Evolutionary conservation across 1,140 invertebrate genomes (phyloP), one percentile per base, ranked within the genome.

Genomic region (Drosophila repleta): DNA sequence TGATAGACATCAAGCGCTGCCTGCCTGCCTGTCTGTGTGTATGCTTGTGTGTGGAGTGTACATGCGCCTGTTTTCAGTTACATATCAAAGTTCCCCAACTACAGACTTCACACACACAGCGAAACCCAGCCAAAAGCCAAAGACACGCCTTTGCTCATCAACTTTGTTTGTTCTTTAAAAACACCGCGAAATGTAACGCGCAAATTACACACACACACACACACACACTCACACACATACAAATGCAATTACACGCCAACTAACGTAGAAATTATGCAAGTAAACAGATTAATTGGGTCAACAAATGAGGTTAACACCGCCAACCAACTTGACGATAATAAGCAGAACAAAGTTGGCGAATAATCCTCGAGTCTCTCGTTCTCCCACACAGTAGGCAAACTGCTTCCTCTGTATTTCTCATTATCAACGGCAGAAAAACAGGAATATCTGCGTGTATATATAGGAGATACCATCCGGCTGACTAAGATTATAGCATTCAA

Each of bases 201-300:
- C 52, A 74, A 66, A 64, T 57, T 15, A 52, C 24, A 56, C 35
- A 46, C 64, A 80, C 35, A 69, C 46, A 70, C 35, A 80, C 51
- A 76, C 57, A 62, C 41, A 60, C 26, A 53, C 26, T 10, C 11
- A n/a, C 6, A 55, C 13, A 51, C 24, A 48, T 37, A 69, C 55
- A 69, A 66, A 66, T 76, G 71, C 78, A 78, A 78, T 78, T 82
- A 85, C 74, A 63, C 74, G 71, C 64, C 63, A 82, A 76, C 78
- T 82, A 87, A 85, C 78, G 71, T 85, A 74, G 56, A 87, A 81
- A 85, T 85, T 85, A 85, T 85, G 82, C 82, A 87, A 85, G 82
- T 85, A 85, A 85, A 85, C 83, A 85, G 75, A 88, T 85, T 85
- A 85, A 85, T 85, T 85, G 57, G 82, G 82, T 82, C 82, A 74